A percentile compares a stretch with the other conserved stretches of the same genome.
Evolutionary conservation across 2,113 vertebrate genomes (phyloP).

Genomic region (Osmerus mordax): DNA sequence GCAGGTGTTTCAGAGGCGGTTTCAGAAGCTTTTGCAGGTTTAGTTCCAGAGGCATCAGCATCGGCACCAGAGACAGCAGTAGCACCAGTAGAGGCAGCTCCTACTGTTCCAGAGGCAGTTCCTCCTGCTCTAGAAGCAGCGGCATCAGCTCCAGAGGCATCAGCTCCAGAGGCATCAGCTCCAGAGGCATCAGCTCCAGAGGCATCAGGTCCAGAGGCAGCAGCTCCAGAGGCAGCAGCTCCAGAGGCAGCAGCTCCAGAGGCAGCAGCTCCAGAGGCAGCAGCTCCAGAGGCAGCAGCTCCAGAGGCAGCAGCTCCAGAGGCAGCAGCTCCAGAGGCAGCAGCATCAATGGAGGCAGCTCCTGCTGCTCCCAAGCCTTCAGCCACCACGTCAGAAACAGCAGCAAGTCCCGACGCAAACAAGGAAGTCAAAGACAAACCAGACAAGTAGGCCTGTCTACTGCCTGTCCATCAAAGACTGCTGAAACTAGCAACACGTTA

Average conservation of each 20-base stretch:
- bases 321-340: too few relatives aligned
- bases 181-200: background rate
- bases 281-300: too few relatives aligned
- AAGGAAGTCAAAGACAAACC: background rate
- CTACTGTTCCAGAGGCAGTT: background rate
- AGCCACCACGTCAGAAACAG: background rate
- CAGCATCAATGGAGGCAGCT: background rate
- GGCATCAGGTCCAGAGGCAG: too few relatives aligned
- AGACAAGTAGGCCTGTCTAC: conserved; percentile 24
- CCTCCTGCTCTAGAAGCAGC: background rate
- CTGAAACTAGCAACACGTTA: background rate
- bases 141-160: background rate
- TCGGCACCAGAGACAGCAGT: background rate
- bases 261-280: too few relatives aligned
- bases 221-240: too few relatives aligned
- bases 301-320: too few relatives aligned
- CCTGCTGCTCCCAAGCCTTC: background rate
- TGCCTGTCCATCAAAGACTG: conserved; percentile 30
- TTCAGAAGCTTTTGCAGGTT: conserved; percentile 1
- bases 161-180: background rate
- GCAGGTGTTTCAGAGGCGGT: background rate
- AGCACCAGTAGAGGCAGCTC: background rate
- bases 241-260: too few relatives aligned
- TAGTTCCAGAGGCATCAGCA: background rate
- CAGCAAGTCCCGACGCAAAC: too few relatives aligned